phyloP scores from a whole-genome alignment of 2,113 vertebrate genomes.

The Sisor rabdophorus region DNA sequence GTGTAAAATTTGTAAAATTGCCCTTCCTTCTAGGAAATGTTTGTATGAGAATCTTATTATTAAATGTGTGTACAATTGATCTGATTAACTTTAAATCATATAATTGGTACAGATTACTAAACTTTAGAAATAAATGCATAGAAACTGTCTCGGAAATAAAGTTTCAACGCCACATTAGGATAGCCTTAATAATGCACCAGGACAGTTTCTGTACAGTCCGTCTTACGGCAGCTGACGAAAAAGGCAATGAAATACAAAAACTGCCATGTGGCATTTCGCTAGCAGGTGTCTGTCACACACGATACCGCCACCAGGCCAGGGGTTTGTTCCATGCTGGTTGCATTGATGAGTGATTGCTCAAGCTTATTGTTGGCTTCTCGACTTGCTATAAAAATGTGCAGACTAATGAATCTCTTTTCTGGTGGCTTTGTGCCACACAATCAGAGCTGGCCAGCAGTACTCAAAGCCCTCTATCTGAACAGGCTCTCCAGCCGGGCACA shows the following conservation, averaged over 20 bases:
- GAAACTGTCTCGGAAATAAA: neutral
- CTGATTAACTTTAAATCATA: neutral
- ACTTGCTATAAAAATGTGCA: slow-evolving; percentile 32
- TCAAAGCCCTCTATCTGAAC: slow-evolving; percentile 47
- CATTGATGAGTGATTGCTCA: slow-evolving; percentile 38
- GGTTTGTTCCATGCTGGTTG: slow-evolving; percentile 38
- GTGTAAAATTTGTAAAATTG: neutral
- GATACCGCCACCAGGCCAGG: slow-evolving; percentile 37
- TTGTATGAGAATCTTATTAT: neutral
- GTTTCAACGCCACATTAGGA: neutral
- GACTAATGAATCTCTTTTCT: slow-evolving; percentile 42
- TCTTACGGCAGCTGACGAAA: neutral
- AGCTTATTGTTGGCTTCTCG: slow-evolving; percentile 35
- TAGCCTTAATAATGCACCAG: neutral
- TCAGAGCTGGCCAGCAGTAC: slow-evolving; percentile 38
- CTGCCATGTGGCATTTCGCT: slow-evolving; percentile 23
- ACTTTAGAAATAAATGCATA: neutral
- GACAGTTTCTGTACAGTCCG: neutral
- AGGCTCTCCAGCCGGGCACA: slow-evolving; percentile 40
- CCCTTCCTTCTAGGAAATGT: neutral
- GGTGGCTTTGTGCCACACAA: slow-evolving; percentile 41
- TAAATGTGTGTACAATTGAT: neutral
- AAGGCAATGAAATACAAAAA: slow-evolving; percentile 24
- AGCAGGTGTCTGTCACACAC: slow-evolving; percentile 25
- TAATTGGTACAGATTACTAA: neutral